Conservation (phyloP, 2,113 vertebrate genomes). For the Carlito syrichta region DNA sequence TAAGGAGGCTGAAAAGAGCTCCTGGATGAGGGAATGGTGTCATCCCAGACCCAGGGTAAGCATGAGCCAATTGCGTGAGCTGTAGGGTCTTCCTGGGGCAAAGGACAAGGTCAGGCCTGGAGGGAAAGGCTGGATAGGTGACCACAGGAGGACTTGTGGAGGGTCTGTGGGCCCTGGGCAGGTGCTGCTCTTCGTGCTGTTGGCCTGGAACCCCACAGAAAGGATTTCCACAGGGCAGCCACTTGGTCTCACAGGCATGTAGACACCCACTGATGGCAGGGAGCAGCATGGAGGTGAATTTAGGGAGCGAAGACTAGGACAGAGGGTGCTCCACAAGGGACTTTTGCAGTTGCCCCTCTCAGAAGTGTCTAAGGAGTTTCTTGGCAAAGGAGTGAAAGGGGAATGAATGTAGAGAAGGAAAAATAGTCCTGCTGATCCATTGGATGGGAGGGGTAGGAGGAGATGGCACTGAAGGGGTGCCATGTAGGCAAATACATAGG, state of each 20-base stretch:
- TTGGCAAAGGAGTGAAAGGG: fast-evolving
- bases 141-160: neutral
- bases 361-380: neutral
- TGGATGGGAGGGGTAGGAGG: fast-evolving
- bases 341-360: fast-evolving
- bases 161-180: no score
- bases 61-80: fast-evolving
- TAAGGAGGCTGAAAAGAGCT: neutral
- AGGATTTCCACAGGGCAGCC: neutral
- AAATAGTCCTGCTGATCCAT: fast-evolving
- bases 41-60: neutral
- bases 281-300: neutral
- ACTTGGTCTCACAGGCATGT: neutral
- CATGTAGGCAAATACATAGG: no score
- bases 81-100: fast-evolving
- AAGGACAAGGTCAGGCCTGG: neutral
- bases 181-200: fast-evolving
- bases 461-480: fast-evolving
- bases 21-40: neutral
- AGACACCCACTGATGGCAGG: no score
- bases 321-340: neutral
- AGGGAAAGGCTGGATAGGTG: neutral
- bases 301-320: neutral
- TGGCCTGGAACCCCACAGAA: neutral
- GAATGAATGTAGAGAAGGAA: no score